phyloP scores from a whole-genome alignment of 2,113 vertebrate species.

The Bos taurus region DNA sequence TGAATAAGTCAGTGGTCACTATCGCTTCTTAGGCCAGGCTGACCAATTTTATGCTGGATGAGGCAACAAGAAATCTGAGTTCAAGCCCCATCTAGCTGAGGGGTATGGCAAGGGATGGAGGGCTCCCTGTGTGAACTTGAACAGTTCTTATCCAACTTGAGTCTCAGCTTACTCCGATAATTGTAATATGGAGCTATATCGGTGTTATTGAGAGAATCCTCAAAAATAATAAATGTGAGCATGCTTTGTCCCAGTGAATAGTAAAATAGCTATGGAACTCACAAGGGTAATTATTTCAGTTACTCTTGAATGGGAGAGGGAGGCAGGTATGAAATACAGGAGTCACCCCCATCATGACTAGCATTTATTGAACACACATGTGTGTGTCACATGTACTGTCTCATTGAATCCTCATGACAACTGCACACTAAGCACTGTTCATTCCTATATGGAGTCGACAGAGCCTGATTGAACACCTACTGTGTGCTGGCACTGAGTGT shows the following conservation, averaged over 20 bases:
- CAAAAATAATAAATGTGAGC: neutral
- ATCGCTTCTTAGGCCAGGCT: neutral
- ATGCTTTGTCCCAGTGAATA: neutral
- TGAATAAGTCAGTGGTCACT: neutral
- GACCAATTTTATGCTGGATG: neutral
- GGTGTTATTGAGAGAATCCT: neutral
- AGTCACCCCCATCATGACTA: rapidly evolving
- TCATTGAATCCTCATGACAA: neutral
- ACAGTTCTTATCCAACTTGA: neutral
- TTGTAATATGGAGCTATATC: neutral
- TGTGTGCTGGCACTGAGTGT: neutral
- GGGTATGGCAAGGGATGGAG: neutral
- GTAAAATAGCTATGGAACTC: neutral
- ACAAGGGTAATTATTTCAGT: neutral
- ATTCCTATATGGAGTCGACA: neutral
- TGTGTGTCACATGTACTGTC: neutral
- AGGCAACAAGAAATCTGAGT: neutral
- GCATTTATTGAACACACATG: neutral
- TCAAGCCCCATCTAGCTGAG: neutral
- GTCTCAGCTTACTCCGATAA: neutral
- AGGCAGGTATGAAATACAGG: rapidly evolving
- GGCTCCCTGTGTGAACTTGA: neutral
- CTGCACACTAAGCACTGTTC: neutral
- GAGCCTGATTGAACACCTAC: neutral
- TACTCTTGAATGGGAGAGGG: neutral